These are phyloP conservation scores for Neria commutata DNA, from an alignment of 2,888 invertebrate genomes.

Conservation along the genomic window DNA sequence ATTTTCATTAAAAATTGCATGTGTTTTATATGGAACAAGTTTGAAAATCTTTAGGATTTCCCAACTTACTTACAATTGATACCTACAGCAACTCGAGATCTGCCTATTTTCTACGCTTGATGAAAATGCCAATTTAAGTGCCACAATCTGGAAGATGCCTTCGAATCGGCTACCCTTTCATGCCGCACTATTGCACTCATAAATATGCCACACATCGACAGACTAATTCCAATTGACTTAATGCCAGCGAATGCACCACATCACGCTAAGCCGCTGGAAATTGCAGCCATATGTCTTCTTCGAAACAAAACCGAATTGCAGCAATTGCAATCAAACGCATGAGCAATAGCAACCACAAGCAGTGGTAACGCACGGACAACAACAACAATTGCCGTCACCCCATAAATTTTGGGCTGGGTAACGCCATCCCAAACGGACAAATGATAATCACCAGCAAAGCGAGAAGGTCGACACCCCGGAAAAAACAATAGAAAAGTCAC, in stretches of 20 bases:
- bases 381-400: slow-evolving; percentile 33
- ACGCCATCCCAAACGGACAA: slow-evolving; percentile 25
- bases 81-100: too few relatives aligned
- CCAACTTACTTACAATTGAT: too few relatives aligned
- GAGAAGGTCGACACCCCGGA: not conserved
- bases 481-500: not conserved
- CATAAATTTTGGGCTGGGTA: slow-evolving; percentile 35
- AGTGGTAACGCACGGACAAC: not conserved
- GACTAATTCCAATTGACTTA: slow-evolving; percentile 11
- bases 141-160: not conserved
- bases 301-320: slow-evolving; percentile 23
- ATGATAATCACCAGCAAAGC: slow-evolving; percentile 35
- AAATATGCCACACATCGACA: not conserved
- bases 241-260: slow-evolving; percentile 8
- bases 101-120: too few relatives aligned
- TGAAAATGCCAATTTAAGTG: too few relatives aligned
- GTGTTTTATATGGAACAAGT: too few relatives aligned
- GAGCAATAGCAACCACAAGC: not conserved
- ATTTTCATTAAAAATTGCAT: too few relatives aligned
- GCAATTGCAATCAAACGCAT: not conserved
- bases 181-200: slow-evolving; percentile 5
- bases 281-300: slow-evolving; percentile 52
- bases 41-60: too few relatives aligned
- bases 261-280: slow-evolving; percentile 49
- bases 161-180: not conserved